Evolutionary conservation across 1,140 invertebrate genomes (phyloP).

Genomic region (Drosophila asahinai): DNA sequence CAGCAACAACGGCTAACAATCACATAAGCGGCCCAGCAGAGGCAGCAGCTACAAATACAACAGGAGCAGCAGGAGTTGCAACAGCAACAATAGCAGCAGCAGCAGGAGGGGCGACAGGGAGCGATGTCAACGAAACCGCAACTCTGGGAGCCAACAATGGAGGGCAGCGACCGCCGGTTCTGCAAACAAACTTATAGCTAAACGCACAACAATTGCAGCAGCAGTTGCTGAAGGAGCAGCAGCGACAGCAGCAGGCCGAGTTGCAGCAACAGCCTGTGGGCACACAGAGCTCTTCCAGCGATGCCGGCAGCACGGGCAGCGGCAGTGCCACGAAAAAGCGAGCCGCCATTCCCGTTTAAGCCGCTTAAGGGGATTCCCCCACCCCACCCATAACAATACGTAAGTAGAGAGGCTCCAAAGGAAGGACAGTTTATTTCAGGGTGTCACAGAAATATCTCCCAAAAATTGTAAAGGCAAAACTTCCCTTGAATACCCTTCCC

Average conservation of each 20-base stretch:
- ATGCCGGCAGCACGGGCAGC: conserved; percentile 60
- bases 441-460: background rate
- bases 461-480: background rate
- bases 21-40: conserved; percentile 31
- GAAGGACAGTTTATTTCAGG: background rate
- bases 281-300: conserved; percentile 56
- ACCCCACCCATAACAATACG: conserved; percentile 12
- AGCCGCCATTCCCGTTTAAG: conserved; percentile 76
- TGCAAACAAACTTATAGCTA: conserved; percentile 83
- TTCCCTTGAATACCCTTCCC: no score
- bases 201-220: conserved; percentile 78
- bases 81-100: conserved; percentile 6
- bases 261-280: conserved; percentile 16
- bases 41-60: conserved; percentile 11
- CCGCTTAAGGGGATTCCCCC: background rate
- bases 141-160: conserved; percentile 24
- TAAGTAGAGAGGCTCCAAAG: conserved; percentile 15
- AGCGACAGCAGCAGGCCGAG: conserved; percentile 53
- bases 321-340: conserved; percentile 67
- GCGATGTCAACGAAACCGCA: conserved; percentile 26
- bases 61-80: background rate
- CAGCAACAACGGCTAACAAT: conserved; percentile 40
- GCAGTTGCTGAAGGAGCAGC: conserved; percentile 67
- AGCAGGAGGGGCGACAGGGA: conserved; percentile 5
- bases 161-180: conserved; percentile 55